phyloP scores from a whole-genome alignment of 2,888 invertebrate species.

The Dryocosmus kuriphilus region DNA sequence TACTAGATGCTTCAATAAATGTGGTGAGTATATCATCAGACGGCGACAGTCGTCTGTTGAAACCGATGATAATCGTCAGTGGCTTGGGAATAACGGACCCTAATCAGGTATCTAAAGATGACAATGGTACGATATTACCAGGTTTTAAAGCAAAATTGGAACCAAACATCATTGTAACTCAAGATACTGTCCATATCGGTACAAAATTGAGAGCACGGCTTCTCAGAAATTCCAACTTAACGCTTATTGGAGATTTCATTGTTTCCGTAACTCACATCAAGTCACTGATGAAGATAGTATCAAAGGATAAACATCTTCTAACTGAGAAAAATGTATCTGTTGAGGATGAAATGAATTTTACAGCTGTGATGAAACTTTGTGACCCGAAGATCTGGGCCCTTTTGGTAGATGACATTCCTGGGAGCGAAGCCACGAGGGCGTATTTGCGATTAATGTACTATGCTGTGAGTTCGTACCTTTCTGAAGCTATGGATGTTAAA shows the following conservation, averaged over 20 bases:
- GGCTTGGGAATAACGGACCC: conserved; percentile 21
- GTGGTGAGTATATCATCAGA: too few species aligned
- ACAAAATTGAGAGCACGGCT: conserved; percentile 58
- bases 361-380: conserved; percentile 51
- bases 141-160: conserved; percentile 30
- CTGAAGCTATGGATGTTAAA: conserved; percentile 47
- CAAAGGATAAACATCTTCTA: conserved; percentile 24
- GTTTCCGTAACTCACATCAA: conserved; percentile 52
- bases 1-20: too few species aligned
- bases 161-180: conserved; percentile 38
- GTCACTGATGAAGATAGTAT: conserved; percentile 13
- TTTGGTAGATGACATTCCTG: conserved; percentile 53
- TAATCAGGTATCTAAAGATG: conserved; percentile 38
- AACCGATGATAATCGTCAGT: conserved; percentile 53
- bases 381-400: conserved; percentile 44
- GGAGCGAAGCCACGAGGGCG: conserved; percentile 54
- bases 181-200: conserved; percentile 61
- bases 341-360: conserved; percentile 56
- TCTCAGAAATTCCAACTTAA: conserved; percentile 54
- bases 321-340: conserved; percentile 48
- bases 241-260: conserved; percentile 48
- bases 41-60: too few species aligned
- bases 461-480: too few species aligned
- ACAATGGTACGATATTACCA: neutral
- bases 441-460: conserved; percentile 58